phyloP scores from a whole-genome alignment of 2,113 vertebrate genomes.

The Astur gentilis region DNA sequence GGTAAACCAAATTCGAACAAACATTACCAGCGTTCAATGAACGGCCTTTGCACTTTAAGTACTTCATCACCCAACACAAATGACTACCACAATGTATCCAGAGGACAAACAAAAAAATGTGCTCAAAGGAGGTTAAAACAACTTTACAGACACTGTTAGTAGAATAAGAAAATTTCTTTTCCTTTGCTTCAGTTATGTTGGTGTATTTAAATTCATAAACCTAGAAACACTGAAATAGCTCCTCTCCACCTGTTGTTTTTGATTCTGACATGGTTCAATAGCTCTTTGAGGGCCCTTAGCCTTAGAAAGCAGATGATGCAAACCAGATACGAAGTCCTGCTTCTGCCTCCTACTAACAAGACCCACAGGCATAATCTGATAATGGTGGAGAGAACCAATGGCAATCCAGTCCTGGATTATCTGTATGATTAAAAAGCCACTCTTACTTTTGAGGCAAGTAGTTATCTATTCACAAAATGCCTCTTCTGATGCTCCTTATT shows the following conservation, averaged over 20 bases:
- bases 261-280: background rate
- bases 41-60: background rate
- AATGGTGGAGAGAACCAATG: background rate
- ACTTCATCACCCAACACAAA: background rate
- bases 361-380: background rate
- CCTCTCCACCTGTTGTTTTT: background rate
- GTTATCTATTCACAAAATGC: background rate
- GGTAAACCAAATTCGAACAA: background rate
- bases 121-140: background rate
- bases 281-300: background rate
- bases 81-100: fast-evolving
- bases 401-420: background rate
- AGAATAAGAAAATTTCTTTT: background rate
- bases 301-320: background rate
- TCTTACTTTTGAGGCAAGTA: background rate
- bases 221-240: background rate
- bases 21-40: background rate
- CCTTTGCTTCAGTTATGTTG: background rate
- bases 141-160: background rate
- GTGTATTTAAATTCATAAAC: background rate
- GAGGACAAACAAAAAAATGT: background rate
- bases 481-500: background rate
- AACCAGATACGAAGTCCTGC: fast-evolving
- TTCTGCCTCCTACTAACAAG: background rate
- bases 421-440: background rate